phyloP scores from a whole-genome alignment of 1,140 invertebrate species.

The Pseudomyrmex gracilis region DNA sequence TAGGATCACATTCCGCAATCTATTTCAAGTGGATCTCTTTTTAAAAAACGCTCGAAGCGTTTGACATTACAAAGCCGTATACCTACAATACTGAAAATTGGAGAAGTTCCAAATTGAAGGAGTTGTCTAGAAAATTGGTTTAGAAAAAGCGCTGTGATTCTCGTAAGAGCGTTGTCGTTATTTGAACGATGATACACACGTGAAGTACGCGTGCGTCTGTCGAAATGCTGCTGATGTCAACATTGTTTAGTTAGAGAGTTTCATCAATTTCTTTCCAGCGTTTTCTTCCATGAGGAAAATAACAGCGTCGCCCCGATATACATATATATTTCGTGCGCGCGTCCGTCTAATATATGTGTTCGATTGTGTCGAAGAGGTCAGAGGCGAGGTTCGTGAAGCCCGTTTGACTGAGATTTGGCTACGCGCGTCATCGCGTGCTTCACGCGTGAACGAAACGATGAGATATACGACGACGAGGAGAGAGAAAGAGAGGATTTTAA shows the following conservation, averaged over 20 bases:
- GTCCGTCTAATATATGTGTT: neutral
- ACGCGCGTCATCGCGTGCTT: slow-evolving; percentile 19
- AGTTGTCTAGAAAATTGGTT: neutral
- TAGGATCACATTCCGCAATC: neutral
- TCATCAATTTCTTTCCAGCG: slow-evolving; percentile 3
- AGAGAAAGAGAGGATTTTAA: neutral
- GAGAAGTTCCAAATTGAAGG: neutral
- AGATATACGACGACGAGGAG: neutral
- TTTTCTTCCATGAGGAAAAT: neutral
- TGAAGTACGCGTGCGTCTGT: too few species aligned
- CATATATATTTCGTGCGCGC: slow-evolving; percentile 15
- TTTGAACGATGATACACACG: too few species aligned
- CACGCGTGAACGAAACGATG: slow-evolving; percentile 3
- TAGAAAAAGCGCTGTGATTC: too few species aligned
- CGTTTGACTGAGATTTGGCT: slow-evolving; percentile 9
- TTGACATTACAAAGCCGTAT: too few species aligned
- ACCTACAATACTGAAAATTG: too few species aligned
- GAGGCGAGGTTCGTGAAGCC: slow-evolving; percentile 6
- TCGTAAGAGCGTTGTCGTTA: too few species aligned
- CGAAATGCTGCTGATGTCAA: neutral
- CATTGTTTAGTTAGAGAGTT: neutral
- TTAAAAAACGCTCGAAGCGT: too few species aligned
- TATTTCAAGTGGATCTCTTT: too few species aligned
- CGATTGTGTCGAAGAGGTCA: slow-evolving; percentile 43
- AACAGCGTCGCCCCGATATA: neutral